Evolutionary conservation across 2,113 vertebrate genomes (phyloP), one percentile per base, ranked within the genome.

Genomic region (Monopterus albus): DNA sequence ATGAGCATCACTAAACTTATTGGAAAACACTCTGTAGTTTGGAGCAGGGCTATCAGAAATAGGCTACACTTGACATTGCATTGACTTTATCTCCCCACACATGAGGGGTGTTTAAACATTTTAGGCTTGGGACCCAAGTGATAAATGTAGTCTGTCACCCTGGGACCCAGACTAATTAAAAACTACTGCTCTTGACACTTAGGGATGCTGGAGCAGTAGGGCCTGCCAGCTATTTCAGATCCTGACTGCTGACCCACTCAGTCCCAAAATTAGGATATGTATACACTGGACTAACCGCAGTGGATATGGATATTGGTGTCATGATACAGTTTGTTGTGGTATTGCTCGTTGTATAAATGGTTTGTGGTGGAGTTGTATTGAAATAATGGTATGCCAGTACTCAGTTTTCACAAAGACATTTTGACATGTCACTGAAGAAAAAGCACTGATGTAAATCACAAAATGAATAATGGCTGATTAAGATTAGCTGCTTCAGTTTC

Each of bases 151-250:
- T 71, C 73, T 55, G 74, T 65, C 77, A 65, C 71, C 66, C 62
- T 81, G 84, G 84, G 84, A 86, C 47, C 62, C 61, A 68, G 62
- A 69, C 81, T 86, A 86, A 86, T 86, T 86, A 86, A 83, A 83
- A 86, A 72, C 47, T 28, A 75, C 52, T 83, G 72, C 76, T 74
- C 64, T 77, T 86, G 70, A 81, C 73, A 69, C 75, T 61, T 47
- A 55, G 68, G 28, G 64, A 66, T 58, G 66, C 57, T 46, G 66
- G 73, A 68, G 45, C 78, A 75, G 56, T 40, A 49, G 63, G 72
- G 58, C 63, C 68, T 65, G 51, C 33, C 51, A 83, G 78, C 71
- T 76, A 81, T 75, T 78, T 69, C 59, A 76, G 70, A 66, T 84
- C 67, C 71, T 70, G 43, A 72, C 78, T 74, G 61, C 52, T 75